phyloP scores from a whole-genome alignment of 2,888 invertebrate species.

The Campaea margaritaria region DNA sequence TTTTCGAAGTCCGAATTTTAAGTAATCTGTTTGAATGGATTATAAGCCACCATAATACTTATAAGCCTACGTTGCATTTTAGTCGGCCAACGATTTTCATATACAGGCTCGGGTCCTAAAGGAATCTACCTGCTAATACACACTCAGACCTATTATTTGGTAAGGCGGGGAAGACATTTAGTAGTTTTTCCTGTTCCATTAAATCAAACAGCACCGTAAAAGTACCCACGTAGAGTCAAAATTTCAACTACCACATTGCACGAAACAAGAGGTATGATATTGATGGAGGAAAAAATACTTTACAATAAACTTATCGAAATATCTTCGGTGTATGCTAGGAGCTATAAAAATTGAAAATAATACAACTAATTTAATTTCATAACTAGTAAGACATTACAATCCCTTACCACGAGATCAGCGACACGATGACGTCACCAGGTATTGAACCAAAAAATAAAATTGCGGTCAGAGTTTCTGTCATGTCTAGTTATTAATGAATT shows the following conservation, averaged over 20 bases:
- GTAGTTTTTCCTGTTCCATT: constrained; percentile 51
- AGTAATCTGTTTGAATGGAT: too few species aligned
- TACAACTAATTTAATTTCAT: constrained; percentile 85
- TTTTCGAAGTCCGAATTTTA: too few species aligned
- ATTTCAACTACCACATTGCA: constrained; percentile 58
- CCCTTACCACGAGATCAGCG: constrained; percentile 86
- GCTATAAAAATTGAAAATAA: constrained; percentile 85
- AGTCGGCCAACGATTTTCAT: not conserved
- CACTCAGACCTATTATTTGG: constrained; percentile 60
- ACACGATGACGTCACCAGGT: constrained; percentile 76
- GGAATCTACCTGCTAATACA: constrained; percentile 42
- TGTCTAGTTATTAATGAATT: constrained; percentile 37
- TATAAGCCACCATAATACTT: too few species aligned
- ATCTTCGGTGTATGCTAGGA: constrained; percentile 86
- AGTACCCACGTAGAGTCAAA: constrained; percentile 54
- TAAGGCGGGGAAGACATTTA: constrained; percentile 77
- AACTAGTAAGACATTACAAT: constrained; percentile 84
- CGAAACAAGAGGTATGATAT: constrained; percentile 71
- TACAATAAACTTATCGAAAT: constrained; percentile 85
- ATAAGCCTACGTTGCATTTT: too few species aligned
- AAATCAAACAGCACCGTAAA: constrained; percentile 63
- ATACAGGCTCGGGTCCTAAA: not conserved
- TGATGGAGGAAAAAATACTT: constrained; percentile 84
- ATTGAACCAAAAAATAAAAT: constrained; percentile 52
- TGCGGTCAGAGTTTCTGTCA: constrained; percentile 36